Conservation (phyloP, 1,140 invertebrate species). For the Bombus superbus region DNA sequence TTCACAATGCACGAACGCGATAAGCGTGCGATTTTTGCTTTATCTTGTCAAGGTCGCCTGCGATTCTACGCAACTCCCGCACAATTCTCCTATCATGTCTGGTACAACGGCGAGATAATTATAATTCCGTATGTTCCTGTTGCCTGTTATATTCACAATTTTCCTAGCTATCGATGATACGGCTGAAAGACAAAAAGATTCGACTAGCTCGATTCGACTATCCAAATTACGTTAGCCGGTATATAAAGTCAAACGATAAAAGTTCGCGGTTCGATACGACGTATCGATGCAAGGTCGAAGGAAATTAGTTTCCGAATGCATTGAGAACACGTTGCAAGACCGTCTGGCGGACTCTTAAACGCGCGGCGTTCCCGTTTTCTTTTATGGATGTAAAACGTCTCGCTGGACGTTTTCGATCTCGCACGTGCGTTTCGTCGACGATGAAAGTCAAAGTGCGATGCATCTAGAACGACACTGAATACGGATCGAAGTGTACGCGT, state of each 20-base stretch:
- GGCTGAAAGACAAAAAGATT: too few species aligned
- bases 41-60: conserved; percentile 8
- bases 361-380: background rate
- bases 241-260: too few species aligned
- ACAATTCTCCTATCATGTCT: background rate
- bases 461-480: conserved; percentile 54
- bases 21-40: background rate
- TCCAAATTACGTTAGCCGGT: too few species aligned
- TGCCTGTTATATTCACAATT: too few species aligned
- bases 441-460: conserved; percentile 55
- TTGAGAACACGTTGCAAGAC: background rate
- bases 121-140: background rate
- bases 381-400: conserved; percentile 12
- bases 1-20: background rate
- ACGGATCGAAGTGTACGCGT: conserved; percentile 2
- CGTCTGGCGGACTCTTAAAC: background rate
- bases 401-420: conserved; percentile 12
- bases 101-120: background rate
- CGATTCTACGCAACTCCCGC: background rate
- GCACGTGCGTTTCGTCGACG: background rate
- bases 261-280: background rate
- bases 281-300: background rate
- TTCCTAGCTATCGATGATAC: too few species aligned
- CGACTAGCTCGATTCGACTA: too few species aligned
- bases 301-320: background rate